Evolutionary conservation across 2,113 vertebrate genomes (phyloP).

Genomic region (Balaeniceps rex): DNA sequence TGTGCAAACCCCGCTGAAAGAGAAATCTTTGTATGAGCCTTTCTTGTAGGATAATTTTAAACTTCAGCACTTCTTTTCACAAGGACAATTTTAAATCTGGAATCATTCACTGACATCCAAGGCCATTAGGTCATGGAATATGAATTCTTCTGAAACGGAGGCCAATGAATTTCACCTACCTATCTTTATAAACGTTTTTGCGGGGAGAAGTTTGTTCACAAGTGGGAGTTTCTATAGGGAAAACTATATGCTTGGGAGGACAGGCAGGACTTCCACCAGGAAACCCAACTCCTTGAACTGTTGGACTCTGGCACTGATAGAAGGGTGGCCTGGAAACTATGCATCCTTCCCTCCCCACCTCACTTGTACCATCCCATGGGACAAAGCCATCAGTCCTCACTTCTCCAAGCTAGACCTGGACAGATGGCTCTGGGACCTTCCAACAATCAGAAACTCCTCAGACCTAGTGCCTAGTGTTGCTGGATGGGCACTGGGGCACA

Average conservation of each 20-base stretch:
- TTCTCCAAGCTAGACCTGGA: neutral
- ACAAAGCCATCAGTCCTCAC: neutral
- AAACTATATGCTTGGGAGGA: neutral
- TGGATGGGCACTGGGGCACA: neutral
- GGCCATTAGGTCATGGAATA: neutral
- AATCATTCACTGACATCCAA: neutral
- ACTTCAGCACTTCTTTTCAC: neutral
- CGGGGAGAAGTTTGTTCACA: neutral
- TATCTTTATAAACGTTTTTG: neutral
- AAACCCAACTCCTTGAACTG: neutral
- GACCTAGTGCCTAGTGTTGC: too few relatives aligned
- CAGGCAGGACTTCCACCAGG: neutral
- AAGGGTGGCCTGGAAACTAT: neutral
- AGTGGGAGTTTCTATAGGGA: neutral
- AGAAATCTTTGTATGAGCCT: neutral
- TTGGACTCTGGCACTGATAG: neutral
- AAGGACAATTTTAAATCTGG: neutral
- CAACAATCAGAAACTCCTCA: neutral
- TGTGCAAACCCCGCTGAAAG: neutral
- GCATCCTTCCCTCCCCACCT: neutral
- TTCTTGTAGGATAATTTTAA: neutral
- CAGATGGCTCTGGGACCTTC: neutral
- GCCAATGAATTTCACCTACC: neutral
- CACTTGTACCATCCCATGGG: neutral
- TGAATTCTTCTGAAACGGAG: neutral